These are phyloP conservation scores for Chelonoidis abingdonii DNA, from an alignment of 2,113 vertebrate species.

Conservation along the genomic window DNA sequence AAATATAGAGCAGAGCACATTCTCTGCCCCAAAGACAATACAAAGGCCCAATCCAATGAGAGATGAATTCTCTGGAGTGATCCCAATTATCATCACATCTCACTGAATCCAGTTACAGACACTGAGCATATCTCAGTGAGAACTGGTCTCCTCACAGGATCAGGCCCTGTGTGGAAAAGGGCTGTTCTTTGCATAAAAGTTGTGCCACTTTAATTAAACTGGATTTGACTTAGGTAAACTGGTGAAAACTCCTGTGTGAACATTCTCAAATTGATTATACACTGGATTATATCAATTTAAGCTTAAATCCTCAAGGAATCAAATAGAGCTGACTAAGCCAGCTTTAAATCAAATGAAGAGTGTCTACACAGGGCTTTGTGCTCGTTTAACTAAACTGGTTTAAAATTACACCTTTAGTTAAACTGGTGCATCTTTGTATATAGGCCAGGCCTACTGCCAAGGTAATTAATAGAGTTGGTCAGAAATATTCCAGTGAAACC, in stretches of 20 bases:
- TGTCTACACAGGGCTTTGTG: not conserved
- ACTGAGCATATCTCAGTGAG: not conserved
- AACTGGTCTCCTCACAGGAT: not conserved
- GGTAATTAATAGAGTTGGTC: not conserved
- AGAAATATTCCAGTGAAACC: no score
- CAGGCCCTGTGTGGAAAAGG: not conserved
- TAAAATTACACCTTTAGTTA: not conserved
- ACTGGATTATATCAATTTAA: not conserved
- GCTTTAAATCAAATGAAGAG: not conserved
- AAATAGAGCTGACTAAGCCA: not conserved
- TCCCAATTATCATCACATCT: not conserved
- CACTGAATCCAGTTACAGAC: not conserved
- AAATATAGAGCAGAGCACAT: not conserved
- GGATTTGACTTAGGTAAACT: not conserved
- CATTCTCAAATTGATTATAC: not conserved
- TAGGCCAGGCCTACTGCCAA: not conserved
- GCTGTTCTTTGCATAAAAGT: not conserved
- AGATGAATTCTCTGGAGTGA: not conserved
- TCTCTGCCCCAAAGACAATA: not conserved
- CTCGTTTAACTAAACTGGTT: not conserved
- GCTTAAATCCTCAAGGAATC: not conserved
- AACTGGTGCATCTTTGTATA: not conserved
- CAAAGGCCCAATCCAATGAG: not conserved
- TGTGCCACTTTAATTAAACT: not conserved
- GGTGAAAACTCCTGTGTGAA: not conserved